phyloP scores from a whole-genome alignment of 2,888 invertebrate species.

The Diaphora mendica region DNA sequence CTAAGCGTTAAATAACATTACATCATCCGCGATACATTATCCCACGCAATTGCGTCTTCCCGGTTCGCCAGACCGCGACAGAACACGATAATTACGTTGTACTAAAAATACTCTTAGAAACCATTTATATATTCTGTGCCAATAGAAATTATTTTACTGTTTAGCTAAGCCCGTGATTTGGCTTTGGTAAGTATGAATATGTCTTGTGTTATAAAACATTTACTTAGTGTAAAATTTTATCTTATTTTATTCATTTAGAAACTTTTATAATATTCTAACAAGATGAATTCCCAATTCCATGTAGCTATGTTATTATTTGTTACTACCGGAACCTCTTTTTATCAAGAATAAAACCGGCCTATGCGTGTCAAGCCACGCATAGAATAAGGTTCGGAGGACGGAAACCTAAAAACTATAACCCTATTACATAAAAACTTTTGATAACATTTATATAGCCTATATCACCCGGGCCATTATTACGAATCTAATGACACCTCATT shows the following conservation, averaged over 20 bases:
- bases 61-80: slow-evolving; percentile 12
- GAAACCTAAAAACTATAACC: no score
- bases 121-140: slow-evolving; percentile 37
- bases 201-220: neutral
- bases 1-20: slow-evolving; percentile 20
- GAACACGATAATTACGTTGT: slow-evolving; percentile 27
- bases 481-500: no score
- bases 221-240: no score
- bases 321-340: neutral
- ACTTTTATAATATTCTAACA: no score
- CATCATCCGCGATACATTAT: slow-evolving; percentile 26
- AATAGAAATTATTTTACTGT: slow-evolving; percentile 18
- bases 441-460: no score
- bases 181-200: neutral
- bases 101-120: slow-evolving; percentile 35
- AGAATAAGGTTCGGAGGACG: no score
- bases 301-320: neutral
- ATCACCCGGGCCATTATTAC: no score
- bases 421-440: no score
- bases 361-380: no score
- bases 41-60: slow-evolving; percentile 21
- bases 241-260: no score
- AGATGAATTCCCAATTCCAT: no score
- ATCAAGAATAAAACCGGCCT: no score
- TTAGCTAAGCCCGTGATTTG: neutral